Percentiles rank a stretch among this genome's conserved stretches.
Conservation (phyloP, 2,113 vertebrate species). For the Ptychochromis oligacanthus region DNA sequence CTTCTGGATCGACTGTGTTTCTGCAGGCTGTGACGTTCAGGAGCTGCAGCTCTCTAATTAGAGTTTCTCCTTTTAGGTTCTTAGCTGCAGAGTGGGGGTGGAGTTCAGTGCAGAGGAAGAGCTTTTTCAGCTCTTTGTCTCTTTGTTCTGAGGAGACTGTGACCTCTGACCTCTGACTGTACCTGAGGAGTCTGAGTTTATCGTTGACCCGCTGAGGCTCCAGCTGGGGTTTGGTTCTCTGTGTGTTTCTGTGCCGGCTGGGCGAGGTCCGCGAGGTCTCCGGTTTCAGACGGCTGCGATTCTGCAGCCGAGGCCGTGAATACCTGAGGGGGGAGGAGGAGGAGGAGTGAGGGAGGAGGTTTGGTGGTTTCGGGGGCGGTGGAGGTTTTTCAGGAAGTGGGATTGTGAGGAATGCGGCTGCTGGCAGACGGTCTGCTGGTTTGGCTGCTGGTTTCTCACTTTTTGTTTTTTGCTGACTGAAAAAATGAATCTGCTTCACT, state of each 20-base stretch:
- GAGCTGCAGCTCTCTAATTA: background rate
- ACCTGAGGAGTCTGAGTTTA: no score
- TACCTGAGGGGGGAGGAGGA: conserved; percentile 50
- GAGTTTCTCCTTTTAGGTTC: background rate
- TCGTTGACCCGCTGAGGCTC: background rate
- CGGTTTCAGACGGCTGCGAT: background rate
- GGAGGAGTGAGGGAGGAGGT: background rate
- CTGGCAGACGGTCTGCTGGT: conserved; percentile 45
- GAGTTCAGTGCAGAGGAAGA: background rate
- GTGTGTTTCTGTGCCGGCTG: background rate
- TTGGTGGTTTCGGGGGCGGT: conserved; percentile 35
- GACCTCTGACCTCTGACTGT: background rate
- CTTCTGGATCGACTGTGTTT: background rate
- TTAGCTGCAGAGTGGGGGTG: background rate
- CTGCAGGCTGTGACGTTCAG: background rate
- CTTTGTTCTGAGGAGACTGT: background rate
- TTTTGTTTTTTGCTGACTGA: background rate
- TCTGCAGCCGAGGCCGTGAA: background rate
- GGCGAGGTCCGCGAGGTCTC: conserved; percentile 7
- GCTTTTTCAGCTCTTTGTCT: background rate
- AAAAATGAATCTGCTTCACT: background rate
- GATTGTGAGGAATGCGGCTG: conserved; percentile 72
- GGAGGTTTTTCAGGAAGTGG: conserved; percentile 72
- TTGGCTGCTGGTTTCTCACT: conserved; percentile 43
- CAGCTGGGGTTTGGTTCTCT: background rate